A percentile compares a stretch with the other conserved stretches of the same genome.
These are phyloP conservation scores for Habroteleia sp. DNA, from an alignment of 2,888 invertebrate genomes.

Conservation along the genomic window DNA sequence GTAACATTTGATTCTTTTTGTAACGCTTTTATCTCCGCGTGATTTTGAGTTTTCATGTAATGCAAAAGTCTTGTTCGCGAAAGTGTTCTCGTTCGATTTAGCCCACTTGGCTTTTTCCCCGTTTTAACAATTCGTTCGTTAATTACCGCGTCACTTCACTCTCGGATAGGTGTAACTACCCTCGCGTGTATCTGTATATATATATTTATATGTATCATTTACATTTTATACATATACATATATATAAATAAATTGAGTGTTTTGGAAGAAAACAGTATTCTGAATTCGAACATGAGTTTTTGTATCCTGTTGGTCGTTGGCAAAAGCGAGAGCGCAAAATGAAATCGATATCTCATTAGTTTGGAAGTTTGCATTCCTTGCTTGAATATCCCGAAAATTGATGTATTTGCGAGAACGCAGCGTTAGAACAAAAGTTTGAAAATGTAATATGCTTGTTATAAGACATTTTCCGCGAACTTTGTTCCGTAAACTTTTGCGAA, in stretches of 20 bases:
- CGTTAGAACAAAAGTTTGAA: slow-evolving; percentile 58
- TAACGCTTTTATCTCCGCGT: slow-evolving; percentile 45
- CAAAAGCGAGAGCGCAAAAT: slow-evolving; percentile 32
- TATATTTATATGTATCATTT: slow-evolving; percentile 65
- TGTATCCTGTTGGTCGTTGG: background rate
- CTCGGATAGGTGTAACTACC: slow-evolving; percentile 50
- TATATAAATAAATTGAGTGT: slow-evolving; percentile 54
- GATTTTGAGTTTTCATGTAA: slow-evolving; percentile 55
- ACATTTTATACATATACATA: slow-evolving; percentile 65
- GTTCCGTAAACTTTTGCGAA: slow-evolving; percentile 55
- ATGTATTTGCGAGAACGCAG: slow-evolving; percentile 53
- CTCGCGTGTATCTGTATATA: slow-evolving; percentile 40
- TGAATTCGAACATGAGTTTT: slow-evolving; percentile 30
- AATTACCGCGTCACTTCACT: slow-evolving; percentile 58
- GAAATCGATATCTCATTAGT: slow-evolving; percentile 60
- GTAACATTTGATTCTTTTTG: slow-evolving; percentile 42
- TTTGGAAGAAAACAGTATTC: slow-evolving; percentile 60
- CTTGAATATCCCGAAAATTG: slow-evolving; percentile 53
- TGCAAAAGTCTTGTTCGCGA: slow-evolving; percentile 61
- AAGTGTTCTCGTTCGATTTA: slow-evolving; percentile 54
- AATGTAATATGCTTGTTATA: slow-evolving; percentile 63
- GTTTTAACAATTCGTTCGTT: slow-evolving; percentile 57
- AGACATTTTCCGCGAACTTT: slow-evolving; percentile 58
- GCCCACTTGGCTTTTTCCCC: slow-evolving; percentile 44
- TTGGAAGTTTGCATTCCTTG: slow-evolving; percentile 50